Conservation (phyloP, 2,797 vertebrate species). For the Pygocentrus nattereri region DNA sequence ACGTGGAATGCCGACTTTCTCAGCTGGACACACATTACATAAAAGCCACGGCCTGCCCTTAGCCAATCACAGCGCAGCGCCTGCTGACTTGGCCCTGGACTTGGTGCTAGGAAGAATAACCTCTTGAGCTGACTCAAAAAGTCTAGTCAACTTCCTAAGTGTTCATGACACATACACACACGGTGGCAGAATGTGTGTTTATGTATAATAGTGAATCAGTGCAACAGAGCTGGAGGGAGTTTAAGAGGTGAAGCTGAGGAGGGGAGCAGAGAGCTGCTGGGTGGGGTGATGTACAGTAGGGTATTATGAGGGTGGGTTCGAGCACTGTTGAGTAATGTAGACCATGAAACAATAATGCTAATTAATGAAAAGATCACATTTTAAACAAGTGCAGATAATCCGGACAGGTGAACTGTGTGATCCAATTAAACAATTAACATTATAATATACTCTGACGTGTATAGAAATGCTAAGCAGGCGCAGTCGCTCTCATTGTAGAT, state of each 20-base stretch:
- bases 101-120: slow-evolving; percentile 6
- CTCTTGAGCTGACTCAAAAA: not conserved
- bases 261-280: not conserved
- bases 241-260: not conserved
- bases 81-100: slow-evolving; percentile 29
- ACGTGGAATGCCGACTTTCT: slow-evolving; percentile 20
- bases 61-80: slow-evolving; percentile 33
- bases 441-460: too few species aligned
- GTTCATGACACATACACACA: slow-evolving; percentile 19
- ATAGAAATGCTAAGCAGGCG: too few species aligned
- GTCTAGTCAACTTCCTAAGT: slow-evolving; percentile 21
- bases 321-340: not conserved
- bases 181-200: not conserved
- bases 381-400: too few species aligned
- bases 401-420: too few species aligned
- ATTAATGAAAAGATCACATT: not conserved
- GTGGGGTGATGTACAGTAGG: not conserved
- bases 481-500: too few species aligned
- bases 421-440: too few species aligned
- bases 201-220: not conserved
- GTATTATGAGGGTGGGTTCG: not conserved
- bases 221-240: not conserved
- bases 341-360: not conserved
- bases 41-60: slow-evolving; percentile 10
- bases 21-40: slow-evolving; percentile 43